Evolutionary conservation across 1,140 invertebrate genomes (phyloP), one percentile per base, ranked within the genome.

Genomic region (Zaprionus kolodkinae): DNA sequence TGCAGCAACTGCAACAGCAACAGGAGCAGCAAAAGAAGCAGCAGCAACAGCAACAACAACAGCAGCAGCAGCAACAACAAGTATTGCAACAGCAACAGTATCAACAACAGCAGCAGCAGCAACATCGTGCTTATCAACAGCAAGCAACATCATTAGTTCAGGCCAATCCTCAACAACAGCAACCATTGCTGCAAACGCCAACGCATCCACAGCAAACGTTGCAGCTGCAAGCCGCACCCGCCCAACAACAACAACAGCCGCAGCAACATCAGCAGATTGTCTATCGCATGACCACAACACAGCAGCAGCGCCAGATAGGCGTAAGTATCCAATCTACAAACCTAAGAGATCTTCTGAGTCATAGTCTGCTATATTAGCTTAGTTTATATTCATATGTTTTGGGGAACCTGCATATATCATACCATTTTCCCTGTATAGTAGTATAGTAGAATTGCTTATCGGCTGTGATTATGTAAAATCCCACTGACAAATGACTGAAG

Each of bases 1-100:
- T 79, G 62, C 94, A 93, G 72, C 79, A 93, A 66, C 79, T 93
- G 10, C 93, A 93, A 63, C 93, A 93, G 63, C 92, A 93, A 60
- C 79, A 93, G 38, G 93, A 93, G 65, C 93, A 93, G n/a, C 78
- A 91, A 55, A 78, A 87, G 7, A 45, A 45, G 30, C 67, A 76
- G 38, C 77, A 74, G 33, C 45, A 50, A 4, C 45, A 50, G 6
- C 45, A 50, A 30, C 45, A 50, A 11, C 45, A 50, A 6, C 45
- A 50, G 45, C 73, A 83, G 36, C 83, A 91, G 27, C 91, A 83
- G 36, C 83, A 91, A 21, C 91, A 92, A 63, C 81, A 85, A 64
- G 60, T 76, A 5, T 36, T 69, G 21, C 83, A 77, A 27, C 85
- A 85, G 15, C 75, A 76, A 30, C 75, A 78, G 15, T 66, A 75